Evolutionary conservation across 2,797 vertebrate genomes (phyloP).

Genomic region (Myripristis murdjan): DNA sequence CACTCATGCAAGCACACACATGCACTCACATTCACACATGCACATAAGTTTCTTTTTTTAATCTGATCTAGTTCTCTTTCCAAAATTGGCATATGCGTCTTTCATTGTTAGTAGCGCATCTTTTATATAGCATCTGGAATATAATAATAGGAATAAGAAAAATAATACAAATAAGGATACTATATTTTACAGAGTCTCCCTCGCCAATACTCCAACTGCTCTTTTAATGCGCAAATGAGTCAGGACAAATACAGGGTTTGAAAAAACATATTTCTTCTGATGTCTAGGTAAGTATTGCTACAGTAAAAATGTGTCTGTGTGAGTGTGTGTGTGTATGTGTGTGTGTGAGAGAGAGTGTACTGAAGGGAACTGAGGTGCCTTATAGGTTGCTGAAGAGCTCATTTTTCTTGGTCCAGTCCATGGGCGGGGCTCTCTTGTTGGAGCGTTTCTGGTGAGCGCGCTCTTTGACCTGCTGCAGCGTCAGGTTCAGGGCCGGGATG

Average conservation of each 20-base stretch:
- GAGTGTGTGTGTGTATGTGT: slow-evolving; percentile 20
- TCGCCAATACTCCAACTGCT: slow-evolving; percentile 38
- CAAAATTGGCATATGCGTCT: slow-evolving; percentile 56
- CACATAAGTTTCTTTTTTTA: slow-evolving; percentile 7
- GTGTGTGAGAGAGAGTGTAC: neutral
- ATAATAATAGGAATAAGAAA: slow-evolving; percentile 56
- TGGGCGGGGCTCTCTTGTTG: slow-evolving; percentile 93
- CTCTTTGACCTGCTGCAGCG: slow-evolving; percentile 94
- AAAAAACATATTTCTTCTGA: neutral
- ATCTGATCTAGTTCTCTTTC: slow-evolving; percentile 54
- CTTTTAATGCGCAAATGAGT: slow-evolving; percentile 35
- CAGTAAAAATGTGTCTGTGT: slow-evolving; percentile 22
- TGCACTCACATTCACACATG: slow-evolving; percentile 20
- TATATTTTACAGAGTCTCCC: slow-evolving; percentile 60
- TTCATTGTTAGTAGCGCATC: slow-evolving; percentile 77
- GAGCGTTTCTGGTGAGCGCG: slow-evolving; percentile 94
- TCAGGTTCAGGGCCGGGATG: slow-evolving; percentile 89
- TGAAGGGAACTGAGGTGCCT: slow-evolving; percentile 34
- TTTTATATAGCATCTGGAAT: slow-evolving; percentile 65
- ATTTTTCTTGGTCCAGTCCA: slow-evolving; percentile 99
- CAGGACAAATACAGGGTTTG: slow-evolving; percentile 24
- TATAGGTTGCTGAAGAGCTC: slow-evolving; percentile 98
- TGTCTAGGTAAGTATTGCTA: neutral
- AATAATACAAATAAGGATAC: slow-evolving; percentile 51
- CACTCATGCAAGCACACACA: slow-evolving; percentile 1